A percentile compares a stretch with the other conserved stretches of the same genome.
Evolutionary conservation across 2,113 vertebrate species (phyloP).

Genomic region (Vireo altiloquus): DNA sequence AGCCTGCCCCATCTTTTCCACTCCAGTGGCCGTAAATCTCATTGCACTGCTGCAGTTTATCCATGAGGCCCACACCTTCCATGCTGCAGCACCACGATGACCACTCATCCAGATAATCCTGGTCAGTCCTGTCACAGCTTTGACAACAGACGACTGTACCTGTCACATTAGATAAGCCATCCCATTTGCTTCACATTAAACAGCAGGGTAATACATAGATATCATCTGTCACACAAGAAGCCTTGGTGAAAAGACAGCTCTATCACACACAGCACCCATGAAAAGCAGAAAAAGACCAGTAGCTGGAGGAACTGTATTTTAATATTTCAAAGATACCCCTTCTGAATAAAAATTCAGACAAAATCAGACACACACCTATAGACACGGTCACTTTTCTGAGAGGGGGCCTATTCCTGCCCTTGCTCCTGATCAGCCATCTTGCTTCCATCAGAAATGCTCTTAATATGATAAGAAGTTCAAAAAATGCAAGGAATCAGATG

Average conservation of each 20-base stretch:
- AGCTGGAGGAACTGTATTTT: neutral
- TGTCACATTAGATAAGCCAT: constrained; percentile 56
- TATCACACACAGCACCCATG: neutral
- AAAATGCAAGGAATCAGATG: neutral
- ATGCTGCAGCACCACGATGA: neutral
- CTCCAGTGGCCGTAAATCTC: neutral
- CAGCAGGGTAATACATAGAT: constrained; percentile 21
- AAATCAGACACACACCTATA: neutral
- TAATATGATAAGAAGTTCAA: neutral
- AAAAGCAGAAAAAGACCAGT: neutral
- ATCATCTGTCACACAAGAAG: constrained; percentile 18
- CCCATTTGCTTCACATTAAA: constrained; percentile 46
- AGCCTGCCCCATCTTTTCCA: neutral
- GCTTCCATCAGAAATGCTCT: neutral
- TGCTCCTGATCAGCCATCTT: neutral
- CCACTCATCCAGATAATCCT: constrained; percentile 29
- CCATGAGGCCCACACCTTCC: constrained; percentile 6
- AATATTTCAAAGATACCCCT: neutral
- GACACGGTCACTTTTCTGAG: neutral
- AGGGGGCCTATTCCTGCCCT: neutral
- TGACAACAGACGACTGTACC: constrained; percentile 47
- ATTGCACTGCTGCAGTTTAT: neutral
- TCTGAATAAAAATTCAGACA: neutral
- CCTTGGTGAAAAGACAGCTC: constrained; percentile 37
- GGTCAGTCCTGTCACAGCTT: constrained; percentile 39